Evolutionary conservation across 2,797 vertebrate species (phyloP).

Genomic region (Pangasius djambal): DNA sequence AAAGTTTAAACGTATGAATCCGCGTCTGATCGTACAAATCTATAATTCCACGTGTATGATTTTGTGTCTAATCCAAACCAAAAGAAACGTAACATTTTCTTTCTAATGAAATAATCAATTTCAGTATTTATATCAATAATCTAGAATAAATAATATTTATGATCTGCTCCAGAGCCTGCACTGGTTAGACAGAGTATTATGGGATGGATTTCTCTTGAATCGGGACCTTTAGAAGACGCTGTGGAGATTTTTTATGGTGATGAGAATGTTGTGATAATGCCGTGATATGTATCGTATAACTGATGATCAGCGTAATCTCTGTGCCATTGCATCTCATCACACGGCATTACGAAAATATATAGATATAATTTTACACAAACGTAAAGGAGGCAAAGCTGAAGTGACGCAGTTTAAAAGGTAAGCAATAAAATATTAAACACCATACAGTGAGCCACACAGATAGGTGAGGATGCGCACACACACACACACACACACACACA

Average conservation of each 20-base stretch:
- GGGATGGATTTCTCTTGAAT: background rate
- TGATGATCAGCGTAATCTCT: background rate
- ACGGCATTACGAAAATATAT: background rate
- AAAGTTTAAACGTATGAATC: background rate
- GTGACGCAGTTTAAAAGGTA: background rate
- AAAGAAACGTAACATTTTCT: background rate
- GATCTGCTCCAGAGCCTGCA: background rate
- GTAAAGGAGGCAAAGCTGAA: background rate
- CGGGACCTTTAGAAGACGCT: background rate
- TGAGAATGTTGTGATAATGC: background rate
- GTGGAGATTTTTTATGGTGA: background rate
- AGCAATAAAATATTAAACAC: background rate
- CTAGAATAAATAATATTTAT: background rate
- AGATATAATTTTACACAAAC: background rate
- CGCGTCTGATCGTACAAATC: background rate
- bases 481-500: conserved; percentile 4
- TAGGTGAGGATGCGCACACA: background rate
- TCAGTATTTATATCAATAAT: background rate
- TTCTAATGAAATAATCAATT: background rate
- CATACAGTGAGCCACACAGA: background rate
- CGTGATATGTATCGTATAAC: background rate
- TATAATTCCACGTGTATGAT: background rate
- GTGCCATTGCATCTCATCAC: background rate
- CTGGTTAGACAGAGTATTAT: background rate
- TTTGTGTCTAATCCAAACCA: background rate